These are phyloP conservation scores for Polypterus bichir DNA, from an alignment of 2,113 vertebrate genomes.

Conservation along the genomic window DNA sequence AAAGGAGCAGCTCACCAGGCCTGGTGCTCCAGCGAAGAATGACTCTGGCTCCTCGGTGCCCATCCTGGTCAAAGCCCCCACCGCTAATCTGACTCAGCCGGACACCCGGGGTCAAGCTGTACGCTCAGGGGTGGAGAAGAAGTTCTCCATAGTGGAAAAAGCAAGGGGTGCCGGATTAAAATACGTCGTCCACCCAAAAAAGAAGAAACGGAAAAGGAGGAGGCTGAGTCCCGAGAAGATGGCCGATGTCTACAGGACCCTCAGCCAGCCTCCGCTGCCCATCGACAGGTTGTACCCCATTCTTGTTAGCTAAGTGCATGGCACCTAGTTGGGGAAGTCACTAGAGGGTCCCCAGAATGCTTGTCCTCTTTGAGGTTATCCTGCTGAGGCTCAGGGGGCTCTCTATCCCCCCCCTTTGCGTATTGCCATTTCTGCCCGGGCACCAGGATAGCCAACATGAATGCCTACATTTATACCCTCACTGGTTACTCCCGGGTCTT, in stretches of 20 bases:
- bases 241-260: constrained; percentile 24
- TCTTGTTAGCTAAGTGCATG: too few relatives aligned
- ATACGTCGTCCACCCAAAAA: constrained; percentile 24
- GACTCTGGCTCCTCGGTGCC: background rate
- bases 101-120: background rate
- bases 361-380: too few relatives aligned
- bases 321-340: too few relatives aligned
- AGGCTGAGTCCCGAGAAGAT: constrained; percentile 21
- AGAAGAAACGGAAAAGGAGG: constrained; percentile 25
- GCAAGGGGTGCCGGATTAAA: constrained; percentile 26
- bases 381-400: too few relatives aligned
- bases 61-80: background rate
- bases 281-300: constrained; percentile 36
- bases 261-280: constrained; percentile 27
- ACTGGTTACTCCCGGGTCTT: too few relatives aligned
- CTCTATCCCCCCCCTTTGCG: too few relatives aligned
- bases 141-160: constrained; percentile 15
- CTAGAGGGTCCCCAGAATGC: too few relatives aligned
- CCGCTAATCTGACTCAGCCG: background rate
- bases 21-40: background rate
- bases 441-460: too few relatives aligned
- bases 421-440: too few relatives aligned
- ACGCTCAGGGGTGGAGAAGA: constrained; percentile 8
- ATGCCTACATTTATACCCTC: too few relatives aligned
- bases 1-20: constrained; percentile 21